Evolutionary conservation across 2,888 invertebrate species (phyloP).

Genomic region (Drosophila subsilvestris): DNA sequence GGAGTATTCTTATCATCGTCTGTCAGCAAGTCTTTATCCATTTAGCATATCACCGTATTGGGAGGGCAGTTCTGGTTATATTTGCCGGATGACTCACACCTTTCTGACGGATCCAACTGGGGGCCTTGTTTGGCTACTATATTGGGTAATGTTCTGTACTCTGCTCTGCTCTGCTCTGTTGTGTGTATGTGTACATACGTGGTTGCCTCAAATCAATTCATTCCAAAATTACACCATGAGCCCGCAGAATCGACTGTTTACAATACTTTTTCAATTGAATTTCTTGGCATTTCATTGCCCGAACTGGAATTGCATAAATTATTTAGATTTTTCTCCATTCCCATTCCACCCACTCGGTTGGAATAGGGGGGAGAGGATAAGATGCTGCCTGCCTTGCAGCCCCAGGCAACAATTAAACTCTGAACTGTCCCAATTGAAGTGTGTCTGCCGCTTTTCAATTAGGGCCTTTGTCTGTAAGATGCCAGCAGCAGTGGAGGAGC

Average conservation of each 20-base stretch:
- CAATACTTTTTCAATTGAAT: slow-evolving; percentile 64
- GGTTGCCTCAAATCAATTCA: slow-evolving; percentile 67
- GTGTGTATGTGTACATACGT: slow-evolving; percentile 32
- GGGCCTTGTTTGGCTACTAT: slow-evolving; percentile 31
- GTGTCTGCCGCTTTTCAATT: slow-evolving; percentile 52
- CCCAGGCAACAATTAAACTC: slow-evolving; percentile 63
- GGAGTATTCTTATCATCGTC: slow-evolving; percentile 25
- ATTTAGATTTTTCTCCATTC: slow-evolving; percentile 60
- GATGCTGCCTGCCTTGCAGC: slow-evolving; percentile 2
- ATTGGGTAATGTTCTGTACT: slow-evolving; percentile 27
- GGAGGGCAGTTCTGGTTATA: background rate
- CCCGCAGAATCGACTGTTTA: slow-evolving; percentile 67
- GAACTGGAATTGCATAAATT: slow-evolving; percentile 71
- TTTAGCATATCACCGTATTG: background rate
- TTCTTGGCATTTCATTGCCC: slow-evolving; percentile 61
- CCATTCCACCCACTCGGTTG: background rate
- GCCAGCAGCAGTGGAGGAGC: background rate
- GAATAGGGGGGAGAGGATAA: background rate
- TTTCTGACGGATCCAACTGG: slow-evolving; percentile 2
- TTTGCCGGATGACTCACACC: slow-evolving; percentile 20
- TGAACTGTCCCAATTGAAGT: slow-evolving; percentile 63
- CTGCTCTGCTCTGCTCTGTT: slow-evolving; percentile 23
- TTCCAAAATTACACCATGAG: slow-evolving; percentile 63
- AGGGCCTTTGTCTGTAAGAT: slow-evolving; percentile 46
- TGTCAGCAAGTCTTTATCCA: background rate